phyloP scores from a whole-genome alignment of 2,113 vertebrate species.

The Pristiophorus japonicus region DNA sequence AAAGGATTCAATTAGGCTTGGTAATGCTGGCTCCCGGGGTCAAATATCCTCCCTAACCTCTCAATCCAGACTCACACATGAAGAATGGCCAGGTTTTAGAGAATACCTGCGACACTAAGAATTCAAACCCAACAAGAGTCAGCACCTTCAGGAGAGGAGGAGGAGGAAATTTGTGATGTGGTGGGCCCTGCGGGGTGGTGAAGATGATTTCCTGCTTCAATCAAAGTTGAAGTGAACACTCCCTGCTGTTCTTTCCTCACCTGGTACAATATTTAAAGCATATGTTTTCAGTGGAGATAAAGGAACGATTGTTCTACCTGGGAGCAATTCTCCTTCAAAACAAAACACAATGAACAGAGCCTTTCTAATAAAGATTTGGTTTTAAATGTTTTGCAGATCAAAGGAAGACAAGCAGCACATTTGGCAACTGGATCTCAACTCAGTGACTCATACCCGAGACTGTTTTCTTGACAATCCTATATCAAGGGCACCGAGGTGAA shows the following conservation, averaged over 20 bases:
- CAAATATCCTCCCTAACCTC: background rate
- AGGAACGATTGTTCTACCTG: slow-evolving; percentile 6
- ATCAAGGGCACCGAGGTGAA: background rate
- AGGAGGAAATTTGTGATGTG: background rate
- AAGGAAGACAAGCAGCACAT: background rate
- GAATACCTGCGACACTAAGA: background rate
- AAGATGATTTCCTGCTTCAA: background rate
- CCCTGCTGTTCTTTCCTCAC: background rate
- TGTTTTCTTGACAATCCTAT: background rate
- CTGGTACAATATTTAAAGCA: background rate
- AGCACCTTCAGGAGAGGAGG: background rate
- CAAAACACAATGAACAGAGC: slow-evolving; percentile 17
- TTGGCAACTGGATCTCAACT: slow-evolving; percentile 16
- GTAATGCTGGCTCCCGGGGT: background rate
- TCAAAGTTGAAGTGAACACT: background rate
- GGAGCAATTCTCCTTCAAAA: slow-evolving; percentile 12
- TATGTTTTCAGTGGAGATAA: background rate
- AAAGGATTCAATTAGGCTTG: background rate
- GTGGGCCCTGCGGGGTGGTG: background rate
- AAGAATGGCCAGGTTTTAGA: background rate
- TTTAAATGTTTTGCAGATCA: slow-evolving; percentile 18
- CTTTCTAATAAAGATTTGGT: background rate
- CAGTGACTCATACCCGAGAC: background rate
- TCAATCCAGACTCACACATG: background rate
- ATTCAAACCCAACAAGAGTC: background rate